phyloP scores from a whole-genome alignment of 2,113 vertebrate genomes.

The Acrocephalus kingi region DNA sequence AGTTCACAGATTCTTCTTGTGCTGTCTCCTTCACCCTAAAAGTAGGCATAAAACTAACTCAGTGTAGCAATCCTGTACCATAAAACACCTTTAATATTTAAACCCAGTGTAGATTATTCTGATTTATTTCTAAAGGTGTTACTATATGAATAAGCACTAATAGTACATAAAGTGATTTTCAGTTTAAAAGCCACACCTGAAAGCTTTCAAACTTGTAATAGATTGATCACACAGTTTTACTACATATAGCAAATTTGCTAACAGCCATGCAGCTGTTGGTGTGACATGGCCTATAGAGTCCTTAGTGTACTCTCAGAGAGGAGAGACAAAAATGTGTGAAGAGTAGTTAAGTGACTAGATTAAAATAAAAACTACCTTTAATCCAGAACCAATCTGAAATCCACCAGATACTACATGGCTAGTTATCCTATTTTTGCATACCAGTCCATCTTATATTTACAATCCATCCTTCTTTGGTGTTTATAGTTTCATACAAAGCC shows the following conservation, averaged over 20 bases:
- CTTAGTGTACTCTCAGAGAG: not conserved
- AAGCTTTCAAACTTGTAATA: not conserved
- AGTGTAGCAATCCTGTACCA: not conserved
- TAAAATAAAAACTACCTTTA: not conserved
- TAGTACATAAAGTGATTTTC: not conserved
- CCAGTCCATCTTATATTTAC: not conserved
- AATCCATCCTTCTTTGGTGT: not conserved
- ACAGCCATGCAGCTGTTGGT: not conserved
- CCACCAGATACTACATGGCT: not conserved
- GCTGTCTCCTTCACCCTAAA: not conserved
- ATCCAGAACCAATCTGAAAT: not conserved
- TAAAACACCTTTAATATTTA: not conserved
- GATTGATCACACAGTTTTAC: not conserved
- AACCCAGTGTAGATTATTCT: not conserved
- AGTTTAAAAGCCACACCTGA: not conserved
- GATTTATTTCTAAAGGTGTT: not conserved
- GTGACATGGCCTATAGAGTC: not conserved
- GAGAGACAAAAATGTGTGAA: accelerated
- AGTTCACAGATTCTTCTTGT: not conserved
- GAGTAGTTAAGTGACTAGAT: not conserved
- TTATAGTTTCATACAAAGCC: not conserved
- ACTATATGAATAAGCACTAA: not conserved
- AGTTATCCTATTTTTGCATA: not conserved
- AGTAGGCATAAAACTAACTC: not conserved
- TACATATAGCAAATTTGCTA: not conserved